Conservation (phyloP, 2,888 invertebrate genomes). For the Microctonus aethiopoides region DNA sequence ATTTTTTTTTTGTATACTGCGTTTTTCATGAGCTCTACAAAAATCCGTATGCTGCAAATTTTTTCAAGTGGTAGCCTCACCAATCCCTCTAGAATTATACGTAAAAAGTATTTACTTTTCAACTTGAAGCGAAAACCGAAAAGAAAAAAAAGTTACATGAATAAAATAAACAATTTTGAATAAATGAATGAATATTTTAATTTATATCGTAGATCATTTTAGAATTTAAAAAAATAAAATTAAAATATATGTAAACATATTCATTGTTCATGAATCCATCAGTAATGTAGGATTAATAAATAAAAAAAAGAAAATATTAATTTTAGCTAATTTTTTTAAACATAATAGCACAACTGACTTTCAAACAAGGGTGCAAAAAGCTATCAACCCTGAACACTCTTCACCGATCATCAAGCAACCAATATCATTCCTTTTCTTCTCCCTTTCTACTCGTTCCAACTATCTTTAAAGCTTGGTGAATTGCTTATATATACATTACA, state of each 20-base stretch:
- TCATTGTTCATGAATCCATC: too few relatives aligned
- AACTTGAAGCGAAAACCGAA: neutral
- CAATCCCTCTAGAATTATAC: conserved; percentile 33
- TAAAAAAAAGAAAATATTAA: neutral
- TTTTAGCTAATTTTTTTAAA: too few relatives aligned
- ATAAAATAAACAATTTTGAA: too few relatives aligned
- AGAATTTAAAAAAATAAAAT: too few relatives aligned
- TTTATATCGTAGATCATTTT: too few relatives aligned
- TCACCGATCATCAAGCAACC: neutral
- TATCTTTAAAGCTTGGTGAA: neutral
- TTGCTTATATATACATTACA: neutral
- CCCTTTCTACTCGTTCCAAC: neutral
- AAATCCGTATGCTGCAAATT: conserved; percentile 46
- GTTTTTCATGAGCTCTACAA: conserved; percentile 50
- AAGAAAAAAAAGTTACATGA: neutral
- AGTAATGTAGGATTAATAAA: neutral
- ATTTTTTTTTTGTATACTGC: conserved; percentile 6
- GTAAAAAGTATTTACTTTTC: neutral
- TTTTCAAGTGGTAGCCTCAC: conserved; percentile 42
- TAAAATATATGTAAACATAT: too few relatives aligned
- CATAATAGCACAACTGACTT: neutral
- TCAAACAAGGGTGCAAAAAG: neutral
- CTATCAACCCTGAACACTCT: neutral
- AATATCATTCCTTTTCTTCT: neutral
- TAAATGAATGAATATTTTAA: too few relatives aligned